Conservation (phyloP, 2,113 vertebrate species). For the Pelecanoides urinatrix region DNA sequence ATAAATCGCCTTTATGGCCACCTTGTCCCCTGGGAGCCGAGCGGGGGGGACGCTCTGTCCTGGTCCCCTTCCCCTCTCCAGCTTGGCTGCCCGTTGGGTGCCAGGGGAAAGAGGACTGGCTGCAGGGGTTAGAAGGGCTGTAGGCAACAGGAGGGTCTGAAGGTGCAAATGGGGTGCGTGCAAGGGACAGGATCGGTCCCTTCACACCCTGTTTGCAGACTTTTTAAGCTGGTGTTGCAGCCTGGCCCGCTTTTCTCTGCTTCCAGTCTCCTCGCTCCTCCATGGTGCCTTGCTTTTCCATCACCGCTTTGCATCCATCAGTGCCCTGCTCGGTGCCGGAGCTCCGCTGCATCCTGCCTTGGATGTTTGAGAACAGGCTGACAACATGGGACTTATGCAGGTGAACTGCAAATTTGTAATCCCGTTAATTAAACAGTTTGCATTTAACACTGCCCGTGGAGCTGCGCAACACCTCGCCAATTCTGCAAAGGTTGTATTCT, state of each 20-base stretch:
- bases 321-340: neutral
- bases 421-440: neutral
- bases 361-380: neutral
- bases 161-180: fast-evolving
- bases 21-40: neutral
- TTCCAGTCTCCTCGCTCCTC: neutral
- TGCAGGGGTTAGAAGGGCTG: fast-evolving
- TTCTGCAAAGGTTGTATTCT: neutral
- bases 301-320: neutral
- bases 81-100: fast-evolving
- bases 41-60: fast-evolving
- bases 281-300: fast-evolving
- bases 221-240: neutral
- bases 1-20: neutral
- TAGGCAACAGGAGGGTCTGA: neutral
- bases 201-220: neutral
- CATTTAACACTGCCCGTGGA: neutral
- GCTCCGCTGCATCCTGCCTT: neutral
- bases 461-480: neutral
- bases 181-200: neutral
- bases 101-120: neutral
- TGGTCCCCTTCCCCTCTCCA: neutral
- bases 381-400: neutral
- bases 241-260: neutral
- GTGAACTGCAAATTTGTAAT: neutral